These are phyloP conservation scores for Oncorhynchus gorbuscha DNA, from an alignment of 2,113 vertebrate species.

Conservation along the genomic window DNA sequence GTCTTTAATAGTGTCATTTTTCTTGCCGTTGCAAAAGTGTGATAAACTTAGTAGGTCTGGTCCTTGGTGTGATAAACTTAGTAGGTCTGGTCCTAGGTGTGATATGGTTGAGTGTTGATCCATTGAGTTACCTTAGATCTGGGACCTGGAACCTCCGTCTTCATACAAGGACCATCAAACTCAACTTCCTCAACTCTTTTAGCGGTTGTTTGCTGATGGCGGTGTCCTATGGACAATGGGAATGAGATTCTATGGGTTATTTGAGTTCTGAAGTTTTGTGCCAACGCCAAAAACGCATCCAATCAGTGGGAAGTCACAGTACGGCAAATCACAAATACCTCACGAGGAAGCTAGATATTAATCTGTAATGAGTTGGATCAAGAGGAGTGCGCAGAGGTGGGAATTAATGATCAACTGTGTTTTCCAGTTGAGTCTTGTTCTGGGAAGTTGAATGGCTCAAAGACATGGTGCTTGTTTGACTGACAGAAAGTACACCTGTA, in stretches of 20 bases:
- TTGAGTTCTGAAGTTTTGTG: not conserved
- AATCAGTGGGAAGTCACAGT: too few species aligned
- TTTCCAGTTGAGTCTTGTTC: too few species aligned
- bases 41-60: not conserved
- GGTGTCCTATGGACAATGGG: conserved; percentile 60
- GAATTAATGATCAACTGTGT: too few species aligned
- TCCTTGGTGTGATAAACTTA: not conserved
- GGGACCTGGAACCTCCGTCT: conserved; percentile 84
- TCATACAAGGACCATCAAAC: conserved; percentile 82
- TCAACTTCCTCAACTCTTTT: conserved; percentile 81
- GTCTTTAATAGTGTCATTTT: too few species aligned
- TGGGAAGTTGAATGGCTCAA: too few species aligned
- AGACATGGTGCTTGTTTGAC: too few species aligned
- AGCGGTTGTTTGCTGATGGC: conserved; percentile 76
- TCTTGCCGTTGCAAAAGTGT: not conserved
- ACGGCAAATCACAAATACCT: too few species aligned
- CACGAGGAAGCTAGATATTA: too few species aligned
- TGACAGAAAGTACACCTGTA: too few species aligned
- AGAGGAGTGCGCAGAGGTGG: too few species aligned
- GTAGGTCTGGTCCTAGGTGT: not conserved
- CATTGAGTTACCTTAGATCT: conserved; percentile 72
- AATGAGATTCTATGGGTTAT: not conserved
- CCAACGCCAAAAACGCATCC: not conserved
- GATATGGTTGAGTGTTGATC: not conserved
- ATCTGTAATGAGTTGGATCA: too few species aligned